A percentile compares a stretch with the other conserved stretches of the same genome.
These are phyloP conservation scores for Dipodomys merriami DNA, from an alignment of 2,113 vertebrate species.

Conservation along the genomic window DNA sequence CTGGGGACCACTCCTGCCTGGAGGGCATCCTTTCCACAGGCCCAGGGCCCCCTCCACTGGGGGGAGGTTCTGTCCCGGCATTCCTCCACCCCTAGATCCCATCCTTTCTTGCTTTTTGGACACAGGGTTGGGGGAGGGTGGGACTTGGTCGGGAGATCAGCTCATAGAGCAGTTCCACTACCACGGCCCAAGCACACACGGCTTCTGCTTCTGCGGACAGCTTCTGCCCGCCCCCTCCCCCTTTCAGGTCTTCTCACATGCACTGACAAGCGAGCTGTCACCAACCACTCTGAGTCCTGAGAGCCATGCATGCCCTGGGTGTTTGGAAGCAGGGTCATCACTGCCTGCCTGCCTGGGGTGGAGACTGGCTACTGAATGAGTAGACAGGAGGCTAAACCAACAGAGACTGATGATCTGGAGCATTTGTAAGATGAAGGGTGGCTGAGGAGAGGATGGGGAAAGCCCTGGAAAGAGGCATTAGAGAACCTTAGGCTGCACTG, in stretches of 20 bases:
- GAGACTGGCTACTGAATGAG: background rate
- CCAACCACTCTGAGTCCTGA: background rate
- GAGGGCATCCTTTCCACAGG: constrained; percentile 90
- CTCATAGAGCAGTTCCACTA: background rate
- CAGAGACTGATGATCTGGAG: background rate
- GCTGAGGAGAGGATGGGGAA: too few species aligned
- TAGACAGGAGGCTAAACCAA: background rate
- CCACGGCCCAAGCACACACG: background rate
- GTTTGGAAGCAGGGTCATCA: background rate
- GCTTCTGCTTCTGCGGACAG: background rate
- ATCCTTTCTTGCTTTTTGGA: constrained; percentile 30
- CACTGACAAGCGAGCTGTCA: constrained; percentile 57
- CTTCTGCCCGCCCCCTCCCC: fast-evolving
- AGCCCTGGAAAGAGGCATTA: background rate
- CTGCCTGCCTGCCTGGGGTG: background rate
- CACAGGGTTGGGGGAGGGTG: background rate
- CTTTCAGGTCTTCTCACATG: constrained; percentile 28
- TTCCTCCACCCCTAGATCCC: background rate
- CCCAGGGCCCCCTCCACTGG: background rate
- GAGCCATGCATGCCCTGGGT: background rate
- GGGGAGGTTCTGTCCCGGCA: background rate
- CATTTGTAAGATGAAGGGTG: background rate
- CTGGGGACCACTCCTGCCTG: constrained; percentile 88
- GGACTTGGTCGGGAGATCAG: background rate
- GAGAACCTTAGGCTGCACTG: background rate